phyloP scores from a whole-genome alignment of 1,140 invertebrate species.

The Nymphalis io region DNA sequence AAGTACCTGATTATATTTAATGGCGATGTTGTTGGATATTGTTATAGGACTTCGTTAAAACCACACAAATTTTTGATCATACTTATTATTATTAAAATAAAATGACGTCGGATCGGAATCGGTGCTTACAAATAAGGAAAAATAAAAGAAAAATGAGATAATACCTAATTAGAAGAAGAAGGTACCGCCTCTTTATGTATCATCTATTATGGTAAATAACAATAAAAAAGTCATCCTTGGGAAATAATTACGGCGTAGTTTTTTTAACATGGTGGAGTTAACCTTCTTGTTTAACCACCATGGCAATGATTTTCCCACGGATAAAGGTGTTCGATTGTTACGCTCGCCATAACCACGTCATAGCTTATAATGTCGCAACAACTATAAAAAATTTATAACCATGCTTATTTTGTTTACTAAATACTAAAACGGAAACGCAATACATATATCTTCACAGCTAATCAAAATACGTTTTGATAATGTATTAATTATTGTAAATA shows the following conservation, averaged over 20 bases:
- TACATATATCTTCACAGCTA: not conserved
- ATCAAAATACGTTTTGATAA: not conserved
- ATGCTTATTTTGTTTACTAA: not conserved
- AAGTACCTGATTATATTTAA: no score
- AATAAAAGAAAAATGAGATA: not conserved
- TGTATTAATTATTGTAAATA: no score
- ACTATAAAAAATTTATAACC: constrained; percentile 8
- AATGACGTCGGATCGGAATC: no score
- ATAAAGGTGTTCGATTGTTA: constrained; percentile 29
- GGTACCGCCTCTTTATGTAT: not conserved
- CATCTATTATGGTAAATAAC: not conserved
- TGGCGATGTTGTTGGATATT: no score
- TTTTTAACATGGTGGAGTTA: constrained; percentile 11
- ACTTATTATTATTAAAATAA: no score
- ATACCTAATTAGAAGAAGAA: not conserved
- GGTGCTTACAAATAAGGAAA: not conserved
- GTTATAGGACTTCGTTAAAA: no score
- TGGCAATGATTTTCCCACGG: constrained; percentile 52
- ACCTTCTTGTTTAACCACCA: constrained; percentile 44
- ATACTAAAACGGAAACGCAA: not conserved
- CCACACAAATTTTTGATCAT: no score
- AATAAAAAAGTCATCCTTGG: not conserved
- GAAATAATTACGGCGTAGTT: constrained; percentile 5
- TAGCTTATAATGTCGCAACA: constrained; percentile 15
- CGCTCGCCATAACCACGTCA: constrained; percentile 10